Evolutionary conservation across 1,140 invertebrate genomes (phyloP), one percentile per base, ranked within the genome.

Genomic region (Acromyrmex heyeri): DNA sequence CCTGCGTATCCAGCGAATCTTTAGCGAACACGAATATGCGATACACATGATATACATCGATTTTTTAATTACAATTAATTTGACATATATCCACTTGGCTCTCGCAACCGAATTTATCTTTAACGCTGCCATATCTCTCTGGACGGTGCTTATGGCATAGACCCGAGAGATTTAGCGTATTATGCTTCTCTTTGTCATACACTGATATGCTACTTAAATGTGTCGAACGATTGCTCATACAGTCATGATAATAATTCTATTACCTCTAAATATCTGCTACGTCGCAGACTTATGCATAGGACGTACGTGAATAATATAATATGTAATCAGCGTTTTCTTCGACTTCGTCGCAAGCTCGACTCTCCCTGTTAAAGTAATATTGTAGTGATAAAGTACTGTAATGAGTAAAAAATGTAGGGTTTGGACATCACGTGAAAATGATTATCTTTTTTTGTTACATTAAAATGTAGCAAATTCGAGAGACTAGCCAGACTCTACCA

Each of bases 11-110:
- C 86, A 87, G 76, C 77, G 12, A 73, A 90, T 86, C 83, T 90
- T 78, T 85, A 92, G 88, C 86, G 87, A 57, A 91, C 91, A 93
- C 88, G 90, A 93, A 93, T 92, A 92, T 90, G 88, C 90, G 85
- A 92, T 88, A 93, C 91, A 90, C 79, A 87, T 30, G 77, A 79
- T 85, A 93, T 91, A 94, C 93, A 94, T 90, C 85, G 75, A 92
- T 89, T 50, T 50, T 50, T 34, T 34, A 34, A 34, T 34, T 79
- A 86, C 61, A 57, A 64, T 91, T 87, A 83, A 72, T 85, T 69
- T 18, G n/a, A 57, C 53, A 61, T 57, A 76, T 44, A 79, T 61
- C 59, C 21, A 78, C 8, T 27, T 64, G 55, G 14, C 64, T 65
- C 59, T 34, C 30, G 67, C 57, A 72, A 50, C 65, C 55, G 57